Evolutionary conservation across 92 coral and sea anemone species (phyloP).

Genomic region (Actinernus sp.): DNA sequence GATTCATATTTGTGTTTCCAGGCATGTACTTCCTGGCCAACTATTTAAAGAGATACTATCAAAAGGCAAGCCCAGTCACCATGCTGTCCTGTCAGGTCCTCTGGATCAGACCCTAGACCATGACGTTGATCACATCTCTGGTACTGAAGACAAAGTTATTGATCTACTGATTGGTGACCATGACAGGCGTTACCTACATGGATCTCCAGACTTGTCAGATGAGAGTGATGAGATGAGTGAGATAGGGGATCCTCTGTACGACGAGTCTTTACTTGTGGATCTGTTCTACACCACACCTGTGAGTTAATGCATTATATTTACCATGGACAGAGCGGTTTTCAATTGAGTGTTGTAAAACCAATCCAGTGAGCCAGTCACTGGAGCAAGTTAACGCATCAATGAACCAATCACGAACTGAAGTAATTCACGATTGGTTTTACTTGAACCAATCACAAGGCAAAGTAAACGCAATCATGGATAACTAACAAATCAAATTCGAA

Average conservation of each 20-base stretch:
- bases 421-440: too few species aligned
- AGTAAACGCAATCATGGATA: too few species aligned
- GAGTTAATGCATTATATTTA: too few species aligned
- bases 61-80: slow-evolving; percentile 19
- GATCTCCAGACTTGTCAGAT: slow-evolving; percentile 48
- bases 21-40: slow-evolving; percentile 80
- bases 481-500: too few species aligned
- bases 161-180: slow-evolving; percentile 81
- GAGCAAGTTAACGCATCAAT: too few species aligned
- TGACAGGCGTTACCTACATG: slow-evolving; percentile 47
- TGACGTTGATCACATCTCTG: slow-evolving; percentile 3
- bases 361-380: too few species aligned
- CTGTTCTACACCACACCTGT: slow-evolving; percentile 86
- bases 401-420: too few species aligned
- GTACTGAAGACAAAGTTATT: slow-evolving; percentile 64
- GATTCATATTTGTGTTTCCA: slow-evolving; percentile 4
- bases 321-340: too few species aligned
- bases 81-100: not conserved
- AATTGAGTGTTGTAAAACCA: too few species aligned
- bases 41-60: slow-evolving; percentile 83
- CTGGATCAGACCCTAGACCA: slow-evolving; percentile 7
- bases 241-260: slow-evolving; percentile 86
- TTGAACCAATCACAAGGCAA: too few species aligned
- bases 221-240: slow-evolving; percentile 80
- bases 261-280: slow-evolving; percentile 89